phyloP scores from a whole-genome alignment of 2,888 invertebrate genomes.

The Yponomeuta cagnagella region DNA sequence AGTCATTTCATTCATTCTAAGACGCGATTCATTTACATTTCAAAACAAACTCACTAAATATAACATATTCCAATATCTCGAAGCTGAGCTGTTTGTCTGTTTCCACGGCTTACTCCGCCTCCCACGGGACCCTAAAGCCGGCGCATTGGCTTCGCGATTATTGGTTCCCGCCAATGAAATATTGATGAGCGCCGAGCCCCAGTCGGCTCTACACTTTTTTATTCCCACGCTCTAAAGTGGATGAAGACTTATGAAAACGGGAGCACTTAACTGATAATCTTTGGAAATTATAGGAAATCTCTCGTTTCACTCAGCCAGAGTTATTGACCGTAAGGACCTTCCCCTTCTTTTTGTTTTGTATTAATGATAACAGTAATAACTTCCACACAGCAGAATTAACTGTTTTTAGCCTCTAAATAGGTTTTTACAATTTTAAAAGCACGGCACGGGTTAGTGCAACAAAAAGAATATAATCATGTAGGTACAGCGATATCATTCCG shows the following conservation, averaged over 20 bases:
- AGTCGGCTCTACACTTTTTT: neutral
- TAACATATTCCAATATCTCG: neutral
- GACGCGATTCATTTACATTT: no score
- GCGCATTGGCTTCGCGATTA: neutral
- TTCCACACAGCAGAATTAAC: no score
- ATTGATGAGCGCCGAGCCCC: neutral
- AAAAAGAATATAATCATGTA: no score
- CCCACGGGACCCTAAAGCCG: neutral
- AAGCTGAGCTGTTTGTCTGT: neutral
- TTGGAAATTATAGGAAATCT: neutral
- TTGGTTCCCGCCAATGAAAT: constrained; percentile 1
- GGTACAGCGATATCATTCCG: no score
- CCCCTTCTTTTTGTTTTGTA: neutral
- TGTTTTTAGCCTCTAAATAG: no score
- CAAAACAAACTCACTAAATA: no score
- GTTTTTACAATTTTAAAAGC: no score
- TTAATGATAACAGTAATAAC: no score
- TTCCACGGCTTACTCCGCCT: neutral
- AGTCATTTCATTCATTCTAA: no score
- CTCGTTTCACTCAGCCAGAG: no score
- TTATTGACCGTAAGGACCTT: no score
- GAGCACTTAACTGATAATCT: neutral
- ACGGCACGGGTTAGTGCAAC: no score
- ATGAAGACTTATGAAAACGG: neutral
- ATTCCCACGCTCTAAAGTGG: neutral